These are phyloP conservation scores for Onychostruthus taczanowskii DNA, from an alignment of 2,113 vertebrate genomes.

Conservation along the genomic window DNA sequence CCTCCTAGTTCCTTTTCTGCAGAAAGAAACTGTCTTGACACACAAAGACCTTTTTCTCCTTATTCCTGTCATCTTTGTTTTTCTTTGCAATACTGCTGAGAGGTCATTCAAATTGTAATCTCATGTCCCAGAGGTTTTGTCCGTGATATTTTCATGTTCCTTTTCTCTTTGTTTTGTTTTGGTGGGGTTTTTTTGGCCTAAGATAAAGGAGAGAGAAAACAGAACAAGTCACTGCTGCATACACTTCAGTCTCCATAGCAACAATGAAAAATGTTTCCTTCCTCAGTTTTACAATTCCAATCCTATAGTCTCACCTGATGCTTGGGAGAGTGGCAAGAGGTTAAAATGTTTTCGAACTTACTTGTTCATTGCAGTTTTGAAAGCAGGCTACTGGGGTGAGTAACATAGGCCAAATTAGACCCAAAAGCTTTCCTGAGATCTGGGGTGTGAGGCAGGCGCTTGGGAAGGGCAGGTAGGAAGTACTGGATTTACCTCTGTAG, in stretches of 20 bases:
- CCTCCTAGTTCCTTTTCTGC: background rate
- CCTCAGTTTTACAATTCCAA: background rate
- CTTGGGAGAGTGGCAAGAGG: background rate
- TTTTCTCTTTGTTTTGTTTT: too few species aligned
- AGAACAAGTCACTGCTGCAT: background rate
- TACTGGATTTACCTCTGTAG: background rate
- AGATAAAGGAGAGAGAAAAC: background rate
- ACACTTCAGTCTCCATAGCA: background rate
- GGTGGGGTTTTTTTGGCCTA: background rate
- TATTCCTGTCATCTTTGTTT: background rate
- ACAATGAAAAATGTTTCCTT: background rate
- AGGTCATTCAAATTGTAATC: background rate
- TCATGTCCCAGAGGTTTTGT: background rate
- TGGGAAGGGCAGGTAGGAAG: background rate
- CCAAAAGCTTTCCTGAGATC: background rate
- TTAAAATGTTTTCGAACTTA: background rate
- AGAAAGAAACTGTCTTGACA: background rate
- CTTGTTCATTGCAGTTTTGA: background rate
- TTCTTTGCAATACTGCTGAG: background rate
- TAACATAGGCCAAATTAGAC: background rate
- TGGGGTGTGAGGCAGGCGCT: rapidly evolving
- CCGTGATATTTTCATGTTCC: background rate
- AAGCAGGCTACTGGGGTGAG: background rate
- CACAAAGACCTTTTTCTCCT: background rate
- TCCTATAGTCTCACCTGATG: background rate